A percentile compares a stretch with the other conserved stretches of the same genome.
Evolutionary conservation across 1,140 invertebrate genomes (phyloP).

Genomic region (Hypsibius dujardini): DNA sequence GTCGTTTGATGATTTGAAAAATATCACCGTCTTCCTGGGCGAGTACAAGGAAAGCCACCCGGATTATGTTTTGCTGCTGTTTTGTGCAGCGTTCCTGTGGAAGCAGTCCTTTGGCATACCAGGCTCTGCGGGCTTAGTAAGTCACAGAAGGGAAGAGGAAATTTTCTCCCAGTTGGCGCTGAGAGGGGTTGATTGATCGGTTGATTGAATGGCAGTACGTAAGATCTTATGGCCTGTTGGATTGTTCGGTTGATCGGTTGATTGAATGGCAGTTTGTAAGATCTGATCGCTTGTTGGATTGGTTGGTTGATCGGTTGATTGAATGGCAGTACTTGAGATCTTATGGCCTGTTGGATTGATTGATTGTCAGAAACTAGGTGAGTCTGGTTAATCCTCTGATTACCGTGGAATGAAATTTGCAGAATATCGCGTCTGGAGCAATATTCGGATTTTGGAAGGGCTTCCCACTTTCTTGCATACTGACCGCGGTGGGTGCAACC

Average conservation of each 20-base stretch:
- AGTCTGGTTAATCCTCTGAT: slow-evolving; percentile 15
- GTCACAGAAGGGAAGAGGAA: slow-evolving; percentile 20
- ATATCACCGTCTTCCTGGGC: slow-evolving; percentile 29
- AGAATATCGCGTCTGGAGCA: slow-evolving; percentile 46
- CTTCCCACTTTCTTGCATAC: slow-evolving; percentile 39
- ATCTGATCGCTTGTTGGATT: no score
- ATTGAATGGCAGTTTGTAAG: no score
- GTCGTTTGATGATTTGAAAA: slow-evolving; percentile 35
- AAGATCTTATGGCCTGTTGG: no score
- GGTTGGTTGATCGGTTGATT: no score
- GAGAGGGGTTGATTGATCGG: no score
- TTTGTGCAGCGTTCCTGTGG: slow-evolving; percentile 43
- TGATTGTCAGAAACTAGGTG: no score
- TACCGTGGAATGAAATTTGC: slow-evolving; percentile 25
- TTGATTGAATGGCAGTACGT: no score
- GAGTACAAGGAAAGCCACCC: slow-evolving; percentile 37
- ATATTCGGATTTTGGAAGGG: slow-evolving; percentile 40
- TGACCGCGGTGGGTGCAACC: slow-evolving; percentile 42
- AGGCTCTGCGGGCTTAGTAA: slow-evolving; percentile 45
- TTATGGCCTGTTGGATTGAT: slow-evolving; percentile 10
- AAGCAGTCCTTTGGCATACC: slow-evolving; percentile 50
- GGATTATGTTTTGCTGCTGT: slow-evolving; percentile 40
- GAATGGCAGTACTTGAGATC: no score
- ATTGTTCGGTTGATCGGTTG: no score
- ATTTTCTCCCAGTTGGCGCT: no score